Percentiles rank a stretch among this genome's conserved stretches.
These are phyloP conservation scores for Leptopilina clavipes DNA, from an alignment of 1,140 invertebrate genomes.

Conservation along the genomic window DNA sequence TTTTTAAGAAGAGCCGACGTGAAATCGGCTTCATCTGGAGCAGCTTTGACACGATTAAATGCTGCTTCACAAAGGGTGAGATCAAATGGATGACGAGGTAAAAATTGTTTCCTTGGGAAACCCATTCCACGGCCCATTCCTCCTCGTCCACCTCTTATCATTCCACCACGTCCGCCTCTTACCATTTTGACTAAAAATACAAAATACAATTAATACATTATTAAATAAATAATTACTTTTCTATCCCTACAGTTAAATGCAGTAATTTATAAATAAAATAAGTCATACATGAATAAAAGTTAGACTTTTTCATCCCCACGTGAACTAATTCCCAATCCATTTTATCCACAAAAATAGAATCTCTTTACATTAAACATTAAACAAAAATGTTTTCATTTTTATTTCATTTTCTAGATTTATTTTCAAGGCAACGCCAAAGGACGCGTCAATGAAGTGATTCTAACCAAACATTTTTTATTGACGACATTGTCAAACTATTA, in stretches of 20 bases:
- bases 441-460: conserved; percentile 21
- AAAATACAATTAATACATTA: not conserved
- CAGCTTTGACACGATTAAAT: conserved; percentile 90
- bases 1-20: conserved; percentile 93
- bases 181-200: conserved; percentile 14
- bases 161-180: conserved; percentile 75
- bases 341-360: too few species aligned
- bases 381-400: too few species aligned
- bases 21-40: conserved; percentile 87
- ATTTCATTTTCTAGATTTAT: not conserved
- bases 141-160: conserved; percentile 78
- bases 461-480: conserved; percentile 1
- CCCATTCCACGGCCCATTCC: conserved; percentile 83
- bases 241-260: too few species aligned
- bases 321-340: too few species aligned
- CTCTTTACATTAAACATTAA: too few species aligned
- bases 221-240: too few species aligned
- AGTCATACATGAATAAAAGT: too few species aligned
- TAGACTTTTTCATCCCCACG: too few species aligned
- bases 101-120: conserved; percentile 80
- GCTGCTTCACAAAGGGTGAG: conserved; percentile 89
- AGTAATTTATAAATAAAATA: too few species aligned
- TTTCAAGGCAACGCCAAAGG: conserved; percentile 14
- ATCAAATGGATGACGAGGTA: conserved; percentile 93
- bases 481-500: not conserved